These are phyloP conservation scores for Archips xylosteana DNA, from an alignment of 2,888 invertebrate genomes.

Conservation along the genomic window DNA sequence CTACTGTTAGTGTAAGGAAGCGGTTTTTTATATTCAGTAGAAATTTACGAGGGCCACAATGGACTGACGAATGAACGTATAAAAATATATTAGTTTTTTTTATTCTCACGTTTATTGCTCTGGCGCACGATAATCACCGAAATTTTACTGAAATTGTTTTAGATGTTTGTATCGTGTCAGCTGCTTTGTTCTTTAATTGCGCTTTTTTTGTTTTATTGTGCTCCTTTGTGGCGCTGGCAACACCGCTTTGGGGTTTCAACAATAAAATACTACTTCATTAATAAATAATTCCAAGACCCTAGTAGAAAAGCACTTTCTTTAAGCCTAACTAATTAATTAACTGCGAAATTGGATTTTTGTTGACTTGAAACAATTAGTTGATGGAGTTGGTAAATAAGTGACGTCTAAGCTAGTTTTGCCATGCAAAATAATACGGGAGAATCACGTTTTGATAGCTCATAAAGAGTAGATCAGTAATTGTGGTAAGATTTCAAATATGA, in stretches of 20 bases:
- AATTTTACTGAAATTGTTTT: constrained; percentile 28
- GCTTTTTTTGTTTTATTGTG: constrained; percentile 12
- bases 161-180: constrained; percentile 30
- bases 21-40: constrained; percentile 74
- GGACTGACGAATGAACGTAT: constrained; percentile 37
- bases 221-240: background rate
- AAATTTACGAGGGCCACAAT: constrained; percentile 72
- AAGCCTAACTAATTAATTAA: no score
- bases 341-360: no score
- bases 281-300: no score
- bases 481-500: no score
- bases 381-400: no score
- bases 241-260: background rate
- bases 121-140: constrained; percentile 23
- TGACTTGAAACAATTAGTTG: no score
- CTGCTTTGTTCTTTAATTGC: constrained; percentile 28
- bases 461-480: no score
- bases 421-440: no score
- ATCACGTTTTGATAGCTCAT: no score
- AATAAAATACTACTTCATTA: background rate
- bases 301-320: no score
- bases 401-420: no score
- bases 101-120: constrained; percentile 33
- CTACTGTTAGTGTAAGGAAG: constrained; percentile 82
- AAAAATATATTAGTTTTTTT: constrained; percentile 37